Conservation (phyloP, 1,140 invertebrate genomes). For the Drosophila saltans region DNA sequence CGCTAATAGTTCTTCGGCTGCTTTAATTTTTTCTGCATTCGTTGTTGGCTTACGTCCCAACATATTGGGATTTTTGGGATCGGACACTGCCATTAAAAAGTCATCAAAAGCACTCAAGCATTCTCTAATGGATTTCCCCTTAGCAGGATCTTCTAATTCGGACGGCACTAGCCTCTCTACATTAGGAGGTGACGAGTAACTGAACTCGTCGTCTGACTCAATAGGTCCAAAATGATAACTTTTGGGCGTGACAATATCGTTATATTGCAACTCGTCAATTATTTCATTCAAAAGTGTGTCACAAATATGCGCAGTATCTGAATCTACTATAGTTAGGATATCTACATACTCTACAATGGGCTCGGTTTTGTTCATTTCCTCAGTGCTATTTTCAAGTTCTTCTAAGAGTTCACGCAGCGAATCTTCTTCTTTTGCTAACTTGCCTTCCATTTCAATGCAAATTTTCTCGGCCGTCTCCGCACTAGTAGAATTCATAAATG, state of each 20-base stretch:
- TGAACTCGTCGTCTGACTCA: conserved; percentile 71
- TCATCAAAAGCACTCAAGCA: conserved; percentile 53
- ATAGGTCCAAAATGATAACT: conserved; percentile 57
- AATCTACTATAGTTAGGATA: neutral
- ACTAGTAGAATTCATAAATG: conserved; percentile 21
- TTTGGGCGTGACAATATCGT: conserved; percentile 26
- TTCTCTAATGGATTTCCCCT: conserved; percentile 60
- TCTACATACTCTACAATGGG: conserved; percentile 15
- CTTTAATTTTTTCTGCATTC: conserved; percentile 41
- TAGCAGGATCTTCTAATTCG: conserved; percentile 53
- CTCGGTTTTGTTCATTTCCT: conserved; percentile 37
- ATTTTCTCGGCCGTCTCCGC: conserved; percentile 44
- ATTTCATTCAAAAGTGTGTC: conserved; percentile 45
- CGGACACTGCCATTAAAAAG: conserved; percentile 34
- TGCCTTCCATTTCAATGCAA: conserved; percentile 28
- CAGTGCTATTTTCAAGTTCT: conserved; percentile 57
- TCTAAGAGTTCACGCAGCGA: conserved; percentile 51
- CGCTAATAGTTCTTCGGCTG: conserved; percentile 49
- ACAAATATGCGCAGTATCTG: conserved; percentile 23
- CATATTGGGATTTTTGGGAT: conserved; percentile 6
- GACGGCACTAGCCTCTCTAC: conserved; percentile 34
- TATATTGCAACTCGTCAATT: conserved; percentile 45
- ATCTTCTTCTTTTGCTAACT: conserved; percentile 55
- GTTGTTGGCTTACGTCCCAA: conserved; percentile 6
- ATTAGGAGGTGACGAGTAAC: conserved; percentile 53